A percentile compares a stretch with the other conserved stretches of the same genome.
phyloP scores from a whole-genome alignment of 1,140 invertebrate species.

The Lethrus apterus region DNA sequence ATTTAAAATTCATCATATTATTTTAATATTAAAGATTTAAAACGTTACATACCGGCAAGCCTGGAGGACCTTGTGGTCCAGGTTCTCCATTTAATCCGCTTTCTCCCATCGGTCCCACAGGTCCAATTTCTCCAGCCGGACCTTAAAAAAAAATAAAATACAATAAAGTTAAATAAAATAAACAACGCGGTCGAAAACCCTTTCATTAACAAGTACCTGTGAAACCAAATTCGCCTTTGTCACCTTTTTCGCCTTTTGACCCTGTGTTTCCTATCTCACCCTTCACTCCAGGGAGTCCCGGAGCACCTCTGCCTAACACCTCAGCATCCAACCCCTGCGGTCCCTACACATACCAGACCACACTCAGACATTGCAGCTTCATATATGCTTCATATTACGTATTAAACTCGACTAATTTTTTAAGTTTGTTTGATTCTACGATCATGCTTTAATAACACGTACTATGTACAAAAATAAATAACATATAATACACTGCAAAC shows the following conservation, averaged over 20 bases:
- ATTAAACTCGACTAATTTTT: no score
- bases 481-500: no score
- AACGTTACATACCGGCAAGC: constrained; percentile 59
- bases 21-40: no score
- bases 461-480: no score
- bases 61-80: constrained; percentile 78
- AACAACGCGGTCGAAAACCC: no score
- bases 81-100: constrained; percentile 76
- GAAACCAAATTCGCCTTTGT: constrained; percentile 68
- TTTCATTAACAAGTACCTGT: constrained; percentile 26
- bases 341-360: constrained; percentile 40
- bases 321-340: constrained; percentile 42
- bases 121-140: constrained; percentile 49
- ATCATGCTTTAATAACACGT: no score
- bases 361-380: constrained; percentile 28
- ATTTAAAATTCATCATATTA: no score
- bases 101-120: constrained; percentile 67
- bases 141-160: constrained; percentile 25
- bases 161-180: constrained; percentile 1
- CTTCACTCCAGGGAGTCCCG: constrained; percentile 43
- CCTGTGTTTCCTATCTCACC: constrained; percentile 59
- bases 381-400: constrained; percentile 19
- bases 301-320: constrained; percentile 41
- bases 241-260: constrained; percentile 79
- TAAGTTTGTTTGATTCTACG: no score